Conservation (phyloP, 2,888 invertebrate species). For the Leucania comma region DNA sequence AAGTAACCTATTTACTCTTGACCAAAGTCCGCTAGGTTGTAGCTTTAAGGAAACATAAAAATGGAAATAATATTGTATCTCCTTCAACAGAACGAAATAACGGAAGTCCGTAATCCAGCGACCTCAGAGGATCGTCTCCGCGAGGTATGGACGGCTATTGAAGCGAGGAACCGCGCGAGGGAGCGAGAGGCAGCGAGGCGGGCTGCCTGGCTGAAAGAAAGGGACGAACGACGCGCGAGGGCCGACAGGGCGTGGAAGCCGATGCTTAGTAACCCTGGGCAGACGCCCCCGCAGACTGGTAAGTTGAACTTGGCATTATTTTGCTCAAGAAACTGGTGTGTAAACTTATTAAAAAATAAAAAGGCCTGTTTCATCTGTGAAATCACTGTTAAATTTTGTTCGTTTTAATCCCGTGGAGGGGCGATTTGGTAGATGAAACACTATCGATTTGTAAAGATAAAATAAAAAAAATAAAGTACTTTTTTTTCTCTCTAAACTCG, state of each 20-base stretch:
- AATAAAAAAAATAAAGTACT: too few species aligned
- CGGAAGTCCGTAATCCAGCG: slow-evolving; percentile 84
- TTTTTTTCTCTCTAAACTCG: too few species aligned
- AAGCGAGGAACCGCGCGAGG: slow-evolving; percentile 93
- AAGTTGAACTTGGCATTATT: not conserved
- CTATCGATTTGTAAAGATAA: too few species aligned
- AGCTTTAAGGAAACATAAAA: too few species aligned
- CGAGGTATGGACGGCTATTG: slow-evolving; percentile 94
- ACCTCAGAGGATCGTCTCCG: slow-evolving; percentile 93
- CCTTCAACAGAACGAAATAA: slow-evolving; percentile 82
- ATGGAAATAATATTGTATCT: not conserved
- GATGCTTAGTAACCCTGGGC: slow-evolving; percentile 46
- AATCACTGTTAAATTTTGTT: too few species aligned
- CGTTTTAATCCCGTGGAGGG: too few species aligned
- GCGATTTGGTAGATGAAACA: too few species aligned
- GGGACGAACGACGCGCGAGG: slow-evolving; percentile 92
- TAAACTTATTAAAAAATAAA: too few species aligned
- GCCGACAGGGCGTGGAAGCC: slow-evolving; percentile 92
- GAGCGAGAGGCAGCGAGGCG: slow-evolving; percentile 92
- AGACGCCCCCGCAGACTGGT: slow-evolving; percentile 10
- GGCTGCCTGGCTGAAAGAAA: slow-evolving; percentile 91
- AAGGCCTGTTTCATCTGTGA: too few species aligned
- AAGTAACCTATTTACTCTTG: too few species aligned
- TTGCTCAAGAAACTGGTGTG: not conserved
- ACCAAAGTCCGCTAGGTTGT: too few species aligned